Percentiles rank a stretch among this genome's conserved stretches.
Evolutionary conservation across 2,113 vertebrate species (phyloP).

Genomic region (Rhizomys pruinosus): DNA sequence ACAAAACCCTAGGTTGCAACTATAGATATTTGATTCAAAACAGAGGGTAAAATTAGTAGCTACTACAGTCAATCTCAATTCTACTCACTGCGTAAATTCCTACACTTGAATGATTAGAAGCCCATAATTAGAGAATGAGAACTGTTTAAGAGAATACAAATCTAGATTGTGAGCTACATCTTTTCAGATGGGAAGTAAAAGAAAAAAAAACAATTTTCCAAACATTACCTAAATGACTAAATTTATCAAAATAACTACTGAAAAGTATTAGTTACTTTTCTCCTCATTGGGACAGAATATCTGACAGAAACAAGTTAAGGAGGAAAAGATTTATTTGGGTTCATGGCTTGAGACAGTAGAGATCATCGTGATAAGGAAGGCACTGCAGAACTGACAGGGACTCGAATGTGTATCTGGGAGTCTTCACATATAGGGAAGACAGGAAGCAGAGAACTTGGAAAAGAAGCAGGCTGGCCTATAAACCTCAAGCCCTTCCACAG

Average conservation of each 20-base stretch:
- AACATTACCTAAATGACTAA: not conserved
- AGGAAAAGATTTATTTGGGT: not conserved
- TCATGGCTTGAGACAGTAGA: not conserved
- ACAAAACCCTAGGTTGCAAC: slow-evolving; percentile 26
- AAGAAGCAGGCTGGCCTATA: not conserved
- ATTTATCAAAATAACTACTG: slow-evolving; percentile 22
- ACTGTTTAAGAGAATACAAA: not conserved
- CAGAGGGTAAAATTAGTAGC: slow-evolving; percentile 28
- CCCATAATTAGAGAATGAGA: not conserved
- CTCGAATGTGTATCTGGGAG: not conserved
- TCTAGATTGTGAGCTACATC: not conserved
- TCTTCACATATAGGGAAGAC: not conserved
- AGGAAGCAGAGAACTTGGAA: not conserved
- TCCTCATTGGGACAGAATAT: not conserved
- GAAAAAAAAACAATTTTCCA: not conserved
- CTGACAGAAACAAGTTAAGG: not conserved
- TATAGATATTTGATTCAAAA: not conserved
- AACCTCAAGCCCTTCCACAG: not conserved
- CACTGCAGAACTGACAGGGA: not conserved
- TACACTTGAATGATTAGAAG: slow-evolving; percentile 15
- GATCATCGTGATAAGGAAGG: no score
- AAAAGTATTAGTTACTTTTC: not conserved
- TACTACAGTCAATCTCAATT: not conserved
- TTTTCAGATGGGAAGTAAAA: slow-evolving; percentile 17
- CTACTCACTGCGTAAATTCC: slow-evolving; percentile 9